Evolutionary conservation across 2,113 vertebrate species (phyloP).

Genomic region (Lycaon pictus): DNA sequence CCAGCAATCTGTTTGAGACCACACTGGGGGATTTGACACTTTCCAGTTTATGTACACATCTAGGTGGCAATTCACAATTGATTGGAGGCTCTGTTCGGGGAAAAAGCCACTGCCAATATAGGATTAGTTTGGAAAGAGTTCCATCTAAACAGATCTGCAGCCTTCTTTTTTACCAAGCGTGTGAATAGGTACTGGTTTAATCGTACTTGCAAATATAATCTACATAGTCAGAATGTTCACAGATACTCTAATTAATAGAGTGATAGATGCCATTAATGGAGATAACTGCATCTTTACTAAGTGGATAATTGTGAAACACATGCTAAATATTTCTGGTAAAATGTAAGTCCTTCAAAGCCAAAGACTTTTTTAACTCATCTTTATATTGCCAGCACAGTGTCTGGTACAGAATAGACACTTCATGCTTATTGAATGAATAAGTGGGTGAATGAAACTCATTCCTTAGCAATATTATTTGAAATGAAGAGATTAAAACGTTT

Average conservation of each 20-base stretch:
- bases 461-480: constrained; percentile 26
- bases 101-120: not conserved
- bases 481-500: constrained; percentile 18
- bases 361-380: not conserved
- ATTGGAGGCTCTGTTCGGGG: not conserved
- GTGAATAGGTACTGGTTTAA: not conserved
- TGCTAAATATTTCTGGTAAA: constrained; percentile 14
- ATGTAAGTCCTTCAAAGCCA: constrained; percentile 24
- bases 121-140: not conserved
- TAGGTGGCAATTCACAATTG: not conserved
- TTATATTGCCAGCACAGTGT: not conserved
- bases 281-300: constrained; percentile 12
- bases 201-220: not conserved
- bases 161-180: not conserved
- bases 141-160: not conserved
- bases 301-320: not conserved
- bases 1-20: not conserved
- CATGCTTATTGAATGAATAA: not conserved
- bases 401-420: not conserved
- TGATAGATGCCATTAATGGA: not conserved
- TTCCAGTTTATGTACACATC: not conserved
- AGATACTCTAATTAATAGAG: not conserved
- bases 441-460: constrained; percentile 8
- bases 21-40: not conserved
- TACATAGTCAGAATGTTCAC: not conserved